Conservation (phyloP, 2,113 vertebrate genomes). For the Xenopus borealis region DNA sequence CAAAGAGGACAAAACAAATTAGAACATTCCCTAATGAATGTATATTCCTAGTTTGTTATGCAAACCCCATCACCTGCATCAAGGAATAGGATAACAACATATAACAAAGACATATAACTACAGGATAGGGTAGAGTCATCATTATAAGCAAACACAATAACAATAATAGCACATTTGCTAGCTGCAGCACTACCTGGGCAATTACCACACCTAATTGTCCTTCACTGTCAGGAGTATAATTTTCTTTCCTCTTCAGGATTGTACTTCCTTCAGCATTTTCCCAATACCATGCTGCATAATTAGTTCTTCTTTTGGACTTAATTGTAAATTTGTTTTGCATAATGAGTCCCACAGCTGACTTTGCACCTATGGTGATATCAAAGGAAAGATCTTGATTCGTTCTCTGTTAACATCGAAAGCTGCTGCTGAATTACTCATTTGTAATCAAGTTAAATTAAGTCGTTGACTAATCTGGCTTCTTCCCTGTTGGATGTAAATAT, state of each 20-base stretch:
- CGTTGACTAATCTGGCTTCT: background rate
- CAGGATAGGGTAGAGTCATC: slow-evolving; percentile 8
- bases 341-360: slow-evolving; percentile 63
- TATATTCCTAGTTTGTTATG: background rate
- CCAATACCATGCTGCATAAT: slow-evolving; percentile 56
- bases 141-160: slow-evolving; percentile 27
- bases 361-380: slow-evolving; percentile 54
- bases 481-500: slow-evolving; percentile 1
- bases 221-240: slow-evolving; percentile 48
- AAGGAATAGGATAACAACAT: slow-evolving; percentile 2
- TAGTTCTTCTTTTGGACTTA: slow-evolving; percentile 58
- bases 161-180: slow-evolving; percentile 43
- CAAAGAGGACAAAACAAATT: background rate
- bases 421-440: slow-evolving; percentile 18
- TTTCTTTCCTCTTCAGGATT: slow-evolving; percentile 46
- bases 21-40: background rate
- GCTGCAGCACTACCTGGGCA: slow-evolving; percentile 48
- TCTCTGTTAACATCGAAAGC: slow-evolving; percentile 22
- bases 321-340: slow-evolving; percentile 69
- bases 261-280: slow-evolving; percentile 58
- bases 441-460: slow-evolving; percentile 45
- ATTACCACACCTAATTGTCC: slow-evolving; percentile 53
- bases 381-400: slow-evolving; percentile 49
- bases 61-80: background rate
- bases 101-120: slow-evolving; percentile 11